These are phyloP conservation scores for Acronicta alni DNA, from an alignment of 2,888 invertebrate species.

Conservation along the genomic window DNA sequence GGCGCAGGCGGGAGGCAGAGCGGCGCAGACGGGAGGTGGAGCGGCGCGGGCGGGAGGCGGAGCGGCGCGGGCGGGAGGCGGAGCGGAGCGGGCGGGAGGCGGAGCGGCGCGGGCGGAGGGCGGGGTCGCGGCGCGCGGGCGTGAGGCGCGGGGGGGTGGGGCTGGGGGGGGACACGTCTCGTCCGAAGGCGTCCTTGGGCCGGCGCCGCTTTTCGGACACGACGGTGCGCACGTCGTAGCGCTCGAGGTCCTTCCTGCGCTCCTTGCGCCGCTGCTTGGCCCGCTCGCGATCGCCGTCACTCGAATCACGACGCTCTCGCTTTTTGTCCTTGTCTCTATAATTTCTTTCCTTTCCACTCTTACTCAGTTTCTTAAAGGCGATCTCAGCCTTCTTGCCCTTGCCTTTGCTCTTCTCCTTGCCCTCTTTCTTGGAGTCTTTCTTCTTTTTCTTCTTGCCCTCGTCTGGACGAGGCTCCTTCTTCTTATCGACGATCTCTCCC, in stretches of 20 bases:
- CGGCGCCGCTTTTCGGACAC: conserved; percentile 92
- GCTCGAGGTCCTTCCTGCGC: conserved; percentile 93
- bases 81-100: conserved; percentile 50
- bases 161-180: conserved; percentile 90
- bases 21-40: conserved; percentile 39
- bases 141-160: conserved; percentile 50
- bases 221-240: conserved; percentile 95
- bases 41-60: conserved; percentile 21
- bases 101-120: conserved; percentile 43
- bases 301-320: conserved; percentile 55
- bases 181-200: conserved; percentile 93
- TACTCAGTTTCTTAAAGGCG: conserved; percentile 94
- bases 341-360: conserved; percentile 90
- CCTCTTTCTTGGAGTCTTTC: conserved; percentile 85
- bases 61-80: conserved; percentile 43
- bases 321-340: conserved; percentile 88
- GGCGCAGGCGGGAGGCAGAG: conserved; percentile 54
- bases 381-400: conserved; percentile 88
- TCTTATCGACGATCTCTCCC: conserved; percentile 89
- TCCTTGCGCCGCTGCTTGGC: conserved; percentile 79
- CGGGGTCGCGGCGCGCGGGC: conserved; percentile 37
- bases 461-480: conserved; percentile 61
- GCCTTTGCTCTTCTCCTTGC: conserved; percentile 79
- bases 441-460: conserved; percentile 86
- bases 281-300: conserved; percentile 68